Evolutionary conservation across 2,797 vertebrate genomes (phyloP).

Genomic region (Bradypus variegatus): DNA sequence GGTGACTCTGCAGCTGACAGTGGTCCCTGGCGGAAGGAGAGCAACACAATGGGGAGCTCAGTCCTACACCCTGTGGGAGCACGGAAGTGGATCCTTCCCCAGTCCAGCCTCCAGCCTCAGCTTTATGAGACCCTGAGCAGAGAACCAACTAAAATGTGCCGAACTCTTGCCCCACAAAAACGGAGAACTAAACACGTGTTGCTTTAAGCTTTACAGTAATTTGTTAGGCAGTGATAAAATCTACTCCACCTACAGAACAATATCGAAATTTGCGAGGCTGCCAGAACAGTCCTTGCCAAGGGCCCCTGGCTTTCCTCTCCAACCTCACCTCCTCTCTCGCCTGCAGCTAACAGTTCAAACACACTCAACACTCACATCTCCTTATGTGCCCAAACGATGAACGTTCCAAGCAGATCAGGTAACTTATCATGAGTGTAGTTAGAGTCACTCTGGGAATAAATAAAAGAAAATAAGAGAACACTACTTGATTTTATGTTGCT

Average conservation of each 20-base stretch:
- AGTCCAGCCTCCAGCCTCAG: background rate
- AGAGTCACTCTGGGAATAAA: background rate
- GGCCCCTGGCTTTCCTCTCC: background rate
- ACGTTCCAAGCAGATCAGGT: background rate
- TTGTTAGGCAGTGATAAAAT: background rate
- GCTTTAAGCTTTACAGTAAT: background rate
- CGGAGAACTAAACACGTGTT: background rate
- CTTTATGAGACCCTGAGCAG: background rate
- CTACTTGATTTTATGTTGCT: background rate
- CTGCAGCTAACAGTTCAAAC: background rate
- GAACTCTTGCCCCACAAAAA: background rate
- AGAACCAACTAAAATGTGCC: background rate
- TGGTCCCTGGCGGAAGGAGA: background rate
- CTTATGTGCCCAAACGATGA: background rate
- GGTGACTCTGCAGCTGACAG: background rate
- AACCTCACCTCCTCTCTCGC: background rate
- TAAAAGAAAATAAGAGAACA: background rate
- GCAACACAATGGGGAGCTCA: too few relatives aligned
- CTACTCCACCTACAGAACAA: background rate
- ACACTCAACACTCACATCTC: background rate
- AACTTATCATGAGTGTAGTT: background rate
- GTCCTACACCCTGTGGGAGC: background rate
- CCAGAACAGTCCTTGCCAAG: background rate
- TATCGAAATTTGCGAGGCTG: background rate
- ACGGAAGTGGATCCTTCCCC: background rate